Conservation (phyloP, 2,797 vertebrate genomes). For the Sebastes itinus region DNA sequence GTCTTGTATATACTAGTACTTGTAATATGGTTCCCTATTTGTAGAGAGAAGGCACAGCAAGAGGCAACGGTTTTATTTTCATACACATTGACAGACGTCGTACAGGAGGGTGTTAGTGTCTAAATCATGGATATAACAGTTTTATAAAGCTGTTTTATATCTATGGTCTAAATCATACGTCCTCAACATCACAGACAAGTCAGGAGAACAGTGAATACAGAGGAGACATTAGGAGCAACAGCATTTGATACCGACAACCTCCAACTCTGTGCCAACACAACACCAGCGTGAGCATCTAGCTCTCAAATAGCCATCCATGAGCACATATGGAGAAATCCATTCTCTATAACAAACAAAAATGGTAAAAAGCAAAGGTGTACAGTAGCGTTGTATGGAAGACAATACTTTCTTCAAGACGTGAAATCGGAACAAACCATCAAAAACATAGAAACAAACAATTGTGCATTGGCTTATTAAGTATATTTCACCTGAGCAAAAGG, state of each 20-base stretch:
- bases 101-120: neutral
- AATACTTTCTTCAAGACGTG: neutral
- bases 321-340: neutral
- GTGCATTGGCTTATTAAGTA: slow-evolving; percentile 29
- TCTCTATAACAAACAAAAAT: neutral
- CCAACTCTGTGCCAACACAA: neutral
- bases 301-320: neutral
- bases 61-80: slow-evolving; percentile 62
- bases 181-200: slow-evolving; percentile 3
- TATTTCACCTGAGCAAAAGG: slow-evolving; percentile 69
- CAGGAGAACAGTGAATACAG: slow-evolving; percentile 8
- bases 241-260: slow-evolving; percentile 1
- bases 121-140: neutral
- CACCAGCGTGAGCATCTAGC: neutral
- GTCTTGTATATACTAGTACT: neutral
- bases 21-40: neutral
- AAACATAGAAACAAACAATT: slow-evolving; percentile 22
- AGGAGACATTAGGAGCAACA: slow-evolving; percentile 24
- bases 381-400: slow-evolving; percentile 48
- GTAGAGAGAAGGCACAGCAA: slow-evolving; percentile 9
- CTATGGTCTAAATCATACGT: neutral
- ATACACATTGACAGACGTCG: slow-evolving; percentile 38
- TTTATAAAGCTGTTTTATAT: too few species aligned
- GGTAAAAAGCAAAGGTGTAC: neutral
- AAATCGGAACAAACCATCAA: slow-evolving; percentile 23